Evolutionary conservation across 2,797 vertebrate genomes (phyloP).

Genomic region (Tadarida brasiliensis): DNA sequence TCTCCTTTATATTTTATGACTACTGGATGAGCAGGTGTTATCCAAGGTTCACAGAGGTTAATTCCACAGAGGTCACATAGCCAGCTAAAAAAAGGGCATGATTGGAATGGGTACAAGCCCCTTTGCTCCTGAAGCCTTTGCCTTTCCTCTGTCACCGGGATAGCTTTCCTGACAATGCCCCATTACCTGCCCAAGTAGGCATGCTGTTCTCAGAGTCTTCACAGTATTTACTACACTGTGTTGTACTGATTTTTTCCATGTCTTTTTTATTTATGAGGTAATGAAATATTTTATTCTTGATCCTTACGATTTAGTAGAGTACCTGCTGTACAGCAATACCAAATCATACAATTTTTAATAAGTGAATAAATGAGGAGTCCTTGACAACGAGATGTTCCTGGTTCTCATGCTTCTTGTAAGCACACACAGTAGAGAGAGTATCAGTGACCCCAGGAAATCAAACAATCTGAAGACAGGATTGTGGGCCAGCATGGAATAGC

Average conservation of each 20-base stretch:
- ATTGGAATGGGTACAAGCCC: background rate
- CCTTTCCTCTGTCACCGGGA: background rate
- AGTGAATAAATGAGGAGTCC: background rate
- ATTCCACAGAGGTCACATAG: background rate
- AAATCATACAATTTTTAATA: background rate
- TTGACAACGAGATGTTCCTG: background rate
- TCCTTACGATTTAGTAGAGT: background rate
- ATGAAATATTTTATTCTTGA: background rate
- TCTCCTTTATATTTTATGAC: background rate
- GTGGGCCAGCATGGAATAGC: background rate
- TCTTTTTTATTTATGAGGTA: background rate
- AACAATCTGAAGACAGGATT: background rate
- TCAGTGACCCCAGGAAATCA: background rate
- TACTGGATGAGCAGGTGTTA: background rate
- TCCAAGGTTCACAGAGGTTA: background rate
- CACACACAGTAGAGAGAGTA: background rate
- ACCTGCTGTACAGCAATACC: background rate
- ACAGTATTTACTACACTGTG: background rate
- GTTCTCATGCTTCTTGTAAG: background rate
- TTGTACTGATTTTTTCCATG: background rate
- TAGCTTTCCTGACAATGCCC: background rate
- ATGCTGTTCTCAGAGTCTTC: background rate
- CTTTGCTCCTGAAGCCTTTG: background rate
- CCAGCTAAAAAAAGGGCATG: background rate
- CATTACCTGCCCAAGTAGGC: background rate